phyloP scores from a whole-genome alignment of 2,888 invertebrate genomes.

The Tortrix viridana region DNA sequence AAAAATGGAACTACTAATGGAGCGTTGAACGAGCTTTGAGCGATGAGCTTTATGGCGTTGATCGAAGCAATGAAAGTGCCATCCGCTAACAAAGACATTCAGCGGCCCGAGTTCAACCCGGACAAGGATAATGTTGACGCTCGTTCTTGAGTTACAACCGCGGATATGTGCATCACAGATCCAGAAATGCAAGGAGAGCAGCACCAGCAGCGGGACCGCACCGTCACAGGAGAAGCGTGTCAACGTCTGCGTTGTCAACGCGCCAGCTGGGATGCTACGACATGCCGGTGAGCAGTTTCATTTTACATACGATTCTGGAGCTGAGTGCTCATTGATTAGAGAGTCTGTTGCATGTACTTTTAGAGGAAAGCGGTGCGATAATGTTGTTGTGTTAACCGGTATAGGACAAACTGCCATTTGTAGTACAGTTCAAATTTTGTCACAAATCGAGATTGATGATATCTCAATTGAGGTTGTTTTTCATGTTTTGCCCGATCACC shows the following conservation, averaged over 20 bases:
- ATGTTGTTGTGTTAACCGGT: slow-evolving; percentile 14
- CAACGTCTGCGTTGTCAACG: slow-evolving; percentile 10
- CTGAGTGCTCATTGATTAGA: too few relatives aligned
- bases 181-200: not conserved
- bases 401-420: slow-evolving; percentile 16
- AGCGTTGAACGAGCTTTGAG: too few relatives aligned
- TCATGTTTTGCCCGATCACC: slow-evolving; percentile 6
- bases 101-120: not conserved
- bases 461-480: slow-evolving; percentile 1
- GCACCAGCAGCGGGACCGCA: not conserved
- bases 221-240: not conserved
- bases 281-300: slow-evolving; percentile 12
- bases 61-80: not conserved
- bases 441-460: not conserved
- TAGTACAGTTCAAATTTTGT: slow-evolving; percentile 6
- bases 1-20: not conserved
- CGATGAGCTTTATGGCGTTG: not conserved
- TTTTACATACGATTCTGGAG: slow-evolving; percentile 14
- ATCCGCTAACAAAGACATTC: not conserved
- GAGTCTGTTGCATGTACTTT: slow-evolving; percentile 18
- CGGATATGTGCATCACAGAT: not conserved
- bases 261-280: slow-evolving; percentile 5
- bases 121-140: not conserved
- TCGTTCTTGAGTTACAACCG: not conserved
- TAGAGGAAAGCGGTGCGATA: slow-evolving; percentile 12